Conservation (phyloP, 2,113 vertebrate genomes). For the Scartelaos histophorus region DNA sequence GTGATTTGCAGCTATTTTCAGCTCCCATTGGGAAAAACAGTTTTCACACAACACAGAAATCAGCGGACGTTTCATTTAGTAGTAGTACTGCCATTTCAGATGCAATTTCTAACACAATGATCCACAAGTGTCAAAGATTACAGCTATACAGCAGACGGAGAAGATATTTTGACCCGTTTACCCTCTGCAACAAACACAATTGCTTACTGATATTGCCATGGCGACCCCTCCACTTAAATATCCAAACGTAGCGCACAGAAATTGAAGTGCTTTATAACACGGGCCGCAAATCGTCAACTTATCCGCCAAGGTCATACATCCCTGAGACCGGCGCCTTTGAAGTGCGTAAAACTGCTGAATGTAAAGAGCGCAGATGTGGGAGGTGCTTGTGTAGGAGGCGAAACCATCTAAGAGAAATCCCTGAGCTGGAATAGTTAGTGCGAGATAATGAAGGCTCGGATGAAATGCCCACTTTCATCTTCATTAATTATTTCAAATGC, state of each 20-base stretch:
- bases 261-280: not conserved
- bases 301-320: not conserved
- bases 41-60: no score
- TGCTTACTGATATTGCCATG: not conserved
- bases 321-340: not conserved
- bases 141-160: no score
- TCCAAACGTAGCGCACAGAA: not conserved
- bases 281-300: not conserved
- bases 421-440: not conserved
- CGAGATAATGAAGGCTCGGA: constrained; percentile 8
- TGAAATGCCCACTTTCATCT: constrained; percentile 9
- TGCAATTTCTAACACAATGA: no score
- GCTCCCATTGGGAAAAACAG: no score
- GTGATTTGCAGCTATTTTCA: no score
- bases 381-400: not conserved
- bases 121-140: no score
- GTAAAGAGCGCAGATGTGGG: not conserved
- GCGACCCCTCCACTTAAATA: not conserved
- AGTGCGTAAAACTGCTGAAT: constrained; percentile 6
- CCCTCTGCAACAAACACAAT: not conserved
- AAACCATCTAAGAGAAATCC: not conserved
- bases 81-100: no score
- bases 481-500: constrained; percentile 10
- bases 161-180: not conserved
- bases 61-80: no score